Evolutionary conservation across 2,113 vertebrate species (phyloP).

Genomic region (Myanophis thanlyinensis): DNA sequence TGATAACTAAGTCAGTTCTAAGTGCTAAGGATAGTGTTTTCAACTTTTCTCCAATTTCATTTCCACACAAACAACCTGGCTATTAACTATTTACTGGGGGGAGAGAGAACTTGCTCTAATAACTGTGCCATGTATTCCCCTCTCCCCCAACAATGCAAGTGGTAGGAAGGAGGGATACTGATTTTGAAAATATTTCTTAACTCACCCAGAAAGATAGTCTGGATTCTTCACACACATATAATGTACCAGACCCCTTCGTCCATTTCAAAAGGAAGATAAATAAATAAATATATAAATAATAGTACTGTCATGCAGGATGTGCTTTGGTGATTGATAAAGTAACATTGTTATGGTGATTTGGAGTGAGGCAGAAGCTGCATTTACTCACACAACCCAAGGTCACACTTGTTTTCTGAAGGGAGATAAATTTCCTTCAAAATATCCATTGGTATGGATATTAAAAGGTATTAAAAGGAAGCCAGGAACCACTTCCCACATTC

Average conservation of each 20-base stretch:
- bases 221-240: background rate
- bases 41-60: background rate
- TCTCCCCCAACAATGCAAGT: background rate
- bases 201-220: background rate
- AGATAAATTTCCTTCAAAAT: background rate
- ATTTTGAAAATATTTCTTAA: background rate
- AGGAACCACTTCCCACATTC: background rate
- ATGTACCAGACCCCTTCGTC: background rate
- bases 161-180: background rate
- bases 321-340: background rate
- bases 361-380: background rate
- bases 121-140: background rate
- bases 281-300: background rate
- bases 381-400: background rate
- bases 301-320: background rate
- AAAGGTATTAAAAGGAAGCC: background rate
- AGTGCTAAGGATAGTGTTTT: background rate
- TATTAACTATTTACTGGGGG: background rate
- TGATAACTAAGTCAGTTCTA: background rate
- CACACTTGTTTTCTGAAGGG: background rate
- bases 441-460: too few species aligned
- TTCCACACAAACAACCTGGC: background rate
- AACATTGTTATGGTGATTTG: background rate
- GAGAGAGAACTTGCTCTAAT: background rate
- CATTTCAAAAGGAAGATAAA: background rate